phyloP scores from a whole-genome alignment of 2,888 invertebrate genomes.

The Piscicola geometra region DNA sequence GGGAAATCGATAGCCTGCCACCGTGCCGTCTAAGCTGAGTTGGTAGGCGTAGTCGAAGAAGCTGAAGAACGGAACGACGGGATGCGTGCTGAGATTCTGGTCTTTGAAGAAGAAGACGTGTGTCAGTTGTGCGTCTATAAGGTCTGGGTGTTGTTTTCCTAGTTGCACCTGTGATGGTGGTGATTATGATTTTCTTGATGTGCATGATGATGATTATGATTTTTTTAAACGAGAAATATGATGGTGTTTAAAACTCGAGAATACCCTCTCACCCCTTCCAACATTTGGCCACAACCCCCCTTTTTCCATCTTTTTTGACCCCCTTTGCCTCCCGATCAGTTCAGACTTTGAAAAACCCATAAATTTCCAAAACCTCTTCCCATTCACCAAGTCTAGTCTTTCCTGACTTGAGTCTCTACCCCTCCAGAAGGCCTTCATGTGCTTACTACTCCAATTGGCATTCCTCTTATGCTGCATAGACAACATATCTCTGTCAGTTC shows the following conservation, averaged over 20 bases:
- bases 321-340: too few species aligned
- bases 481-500: slow-evolving; percentile 81
- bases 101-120: slow-evolving; percentile 94
- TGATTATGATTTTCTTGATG: too few species aligned
- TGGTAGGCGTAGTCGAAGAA: slow-evolving; percentile 95
- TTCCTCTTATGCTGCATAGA: slow-evolving; percentile 77
- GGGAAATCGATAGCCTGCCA: slow-evolving; percentile 89
- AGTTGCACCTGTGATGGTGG: slow-evolving; percentile 73
- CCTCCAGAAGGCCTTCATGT: slow-evolving; percentile 77
- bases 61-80: slow-evolving; percentile 80
- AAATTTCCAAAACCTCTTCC: slow-evolving; percentile 53
- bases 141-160: slow-evolving; percentile 68
- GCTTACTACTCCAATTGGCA: slow-evolving; percentile 69
- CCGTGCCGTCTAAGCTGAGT: slow-evolving; percentile 88
- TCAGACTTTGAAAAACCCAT: neutral
- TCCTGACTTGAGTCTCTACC: slow-evolving; percentile 85
- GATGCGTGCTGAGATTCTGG: slow-evolving; percentile 76
- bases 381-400: slow-evolving; percentile 74
- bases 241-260: too few species aligned
- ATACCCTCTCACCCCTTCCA: too few species aligned
- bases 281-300: too few species aligned
- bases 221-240: too few species aligned
- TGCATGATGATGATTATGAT: too few species aligned
- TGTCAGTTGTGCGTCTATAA: slow-evolving; percentile 85
- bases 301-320: too few species aligned